Evolutionary conservation across 2,797 vertebrate genomes (phyloP).

Genomic region (Trachurus trachurus): DNA sequence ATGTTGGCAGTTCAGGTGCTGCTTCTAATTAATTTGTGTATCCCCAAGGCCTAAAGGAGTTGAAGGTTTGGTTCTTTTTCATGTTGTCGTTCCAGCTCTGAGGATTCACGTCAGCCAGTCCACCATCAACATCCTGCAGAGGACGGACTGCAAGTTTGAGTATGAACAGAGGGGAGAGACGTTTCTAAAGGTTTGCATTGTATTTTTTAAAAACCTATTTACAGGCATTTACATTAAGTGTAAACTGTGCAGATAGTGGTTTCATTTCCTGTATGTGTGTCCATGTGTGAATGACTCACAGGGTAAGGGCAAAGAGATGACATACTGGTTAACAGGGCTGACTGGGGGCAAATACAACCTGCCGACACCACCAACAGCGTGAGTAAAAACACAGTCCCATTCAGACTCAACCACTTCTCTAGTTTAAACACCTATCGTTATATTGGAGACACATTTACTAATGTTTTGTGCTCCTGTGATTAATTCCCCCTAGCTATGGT

Average conservation of each 20-base stretch:
- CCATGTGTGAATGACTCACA: slow-evolving; percentile 57
- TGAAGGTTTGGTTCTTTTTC: not conserved
- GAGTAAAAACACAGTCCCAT: slow-evolving; percentile 77
- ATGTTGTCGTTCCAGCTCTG: slow-evolving; percentile 85
- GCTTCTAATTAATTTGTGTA: not conserved
- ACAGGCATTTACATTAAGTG: not conserved
- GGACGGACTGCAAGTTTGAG: slow-evolving; percentile 93
- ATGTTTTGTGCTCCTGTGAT: too few relatives aligned
- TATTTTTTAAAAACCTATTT: not conserved
- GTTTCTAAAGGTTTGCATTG: slow-evolving; percentile 89
- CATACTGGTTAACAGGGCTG: slow-evolving; percentile 95
- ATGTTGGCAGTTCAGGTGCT: not conserved
- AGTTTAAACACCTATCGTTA: too few relatives aligned
- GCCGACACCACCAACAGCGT: slow-evolving; percentile 93
- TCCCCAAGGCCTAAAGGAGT: not conserved
- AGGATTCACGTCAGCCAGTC: slow-evolving; percentile 94
- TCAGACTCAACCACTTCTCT: not conserved
- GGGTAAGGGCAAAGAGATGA: slow-evolving; percentile 96
- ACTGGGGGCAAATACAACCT: slow-evolving; percentile 90
- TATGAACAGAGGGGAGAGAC: slow-evolving; percentile 94
- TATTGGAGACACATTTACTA: too few relatives aligned
- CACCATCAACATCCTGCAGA: slow-evolving; percentile 93
- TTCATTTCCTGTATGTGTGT: not conserved
- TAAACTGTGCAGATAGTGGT: not conserved
- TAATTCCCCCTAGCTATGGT: too few relatives aligned